Conservation (phyloP, 2,113 vertebrate genomes). For the Ornithorhynchus anatinus region DNA sequence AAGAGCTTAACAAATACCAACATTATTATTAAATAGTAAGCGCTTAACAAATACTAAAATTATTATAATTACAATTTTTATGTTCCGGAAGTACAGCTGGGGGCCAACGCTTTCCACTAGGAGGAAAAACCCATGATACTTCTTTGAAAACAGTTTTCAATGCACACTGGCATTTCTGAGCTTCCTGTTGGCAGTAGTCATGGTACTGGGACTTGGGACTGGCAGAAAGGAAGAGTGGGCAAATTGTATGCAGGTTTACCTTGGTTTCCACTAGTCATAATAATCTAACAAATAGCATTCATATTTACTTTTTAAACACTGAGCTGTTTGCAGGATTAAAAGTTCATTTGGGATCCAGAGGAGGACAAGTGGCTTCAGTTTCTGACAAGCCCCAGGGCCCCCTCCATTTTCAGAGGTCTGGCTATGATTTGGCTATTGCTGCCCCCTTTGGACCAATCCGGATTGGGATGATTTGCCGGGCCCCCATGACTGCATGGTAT, state of each 20-base stretch:
- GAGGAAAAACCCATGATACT: neutral
- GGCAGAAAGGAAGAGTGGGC: neutral
- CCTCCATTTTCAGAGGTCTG: neutral
- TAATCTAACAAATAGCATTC: neutral
- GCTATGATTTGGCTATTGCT: neutral
- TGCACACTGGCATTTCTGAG: neutral
- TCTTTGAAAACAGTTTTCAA: neutral
- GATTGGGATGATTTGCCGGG: neutral
- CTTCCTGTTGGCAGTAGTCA: neutral
- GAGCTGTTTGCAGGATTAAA: neutral
- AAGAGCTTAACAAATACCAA: too few species aligned
- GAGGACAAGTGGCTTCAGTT: neutral
- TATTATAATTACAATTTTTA: too few species aligned
- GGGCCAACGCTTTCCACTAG: too few species aligned
- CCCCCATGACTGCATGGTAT: neutral
- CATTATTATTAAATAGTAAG: too few species aligned
- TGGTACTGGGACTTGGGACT: neutral
- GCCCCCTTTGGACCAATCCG: too few species aligned
- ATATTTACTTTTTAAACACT: neutral
- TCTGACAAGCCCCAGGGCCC: neutral
- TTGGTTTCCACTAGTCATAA: neutral
- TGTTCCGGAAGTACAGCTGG: too few species aligned
- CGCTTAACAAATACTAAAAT: too few species aligned
- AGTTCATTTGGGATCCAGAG: neutral
- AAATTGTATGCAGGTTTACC: neutral